phyloP scores from a whole-genome alignment of 2,888 invertebrate species.

The Agrotis clavis region DNA sequence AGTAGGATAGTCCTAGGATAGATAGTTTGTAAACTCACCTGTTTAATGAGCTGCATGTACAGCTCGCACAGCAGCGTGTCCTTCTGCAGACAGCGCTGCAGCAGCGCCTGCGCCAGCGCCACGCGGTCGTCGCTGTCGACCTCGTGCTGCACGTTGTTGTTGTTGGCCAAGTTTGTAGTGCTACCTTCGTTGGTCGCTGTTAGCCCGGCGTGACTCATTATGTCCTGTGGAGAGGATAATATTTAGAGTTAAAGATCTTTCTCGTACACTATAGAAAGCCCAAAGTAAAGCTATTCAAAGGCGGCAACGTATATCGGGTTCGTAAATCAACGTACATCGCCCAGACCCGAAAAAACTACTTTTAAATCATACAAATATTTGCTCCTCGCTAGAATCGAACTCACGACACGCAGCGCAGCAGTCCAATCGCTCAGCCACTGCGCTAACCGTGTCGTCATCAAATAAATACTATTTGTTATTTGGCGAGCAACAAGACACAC shows the following conservation, averaged over 20 bases:
- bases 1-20: too few species aligned
- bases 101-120: constrained; percentile 96
- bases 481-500: too few species aligned
- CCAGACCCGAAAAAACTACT: too few species aligned
- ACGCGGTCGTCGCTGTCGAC: constrained; percentile 96
- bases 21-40: constrained; percentile 78
- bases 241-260: neutral
- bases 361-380: too few species aligned
- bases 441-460: too few species aligned
- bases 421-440: too few species aligned
- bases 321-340: too few species aligned
- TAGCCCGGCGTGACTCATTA: constrained; percentile 97
- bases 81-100: constrained; percentile 97
- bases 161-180: constrained; percentile 84
- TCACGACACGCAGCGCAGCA: too few species aligned
- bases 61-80: constrained; percentile 97
- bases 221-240: constrained; percentile 78
- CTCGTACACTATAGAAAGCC: too few species aligned
- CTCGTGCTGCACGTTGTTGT: constrained; percentile 83
- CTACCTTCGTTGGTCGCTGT: constrained; percentile 87
- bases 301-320: too few species aligned
- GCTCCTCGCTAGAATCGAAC: too few species aligned
- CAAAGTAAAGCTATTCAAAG: neutral
- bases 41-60: constrained; percentile 97
- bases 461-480: too few species aligned